phyloP scores from a whole-genome alignment of 2,888 invertebrate genomes.

The Trisateles emortualis region DNA sequence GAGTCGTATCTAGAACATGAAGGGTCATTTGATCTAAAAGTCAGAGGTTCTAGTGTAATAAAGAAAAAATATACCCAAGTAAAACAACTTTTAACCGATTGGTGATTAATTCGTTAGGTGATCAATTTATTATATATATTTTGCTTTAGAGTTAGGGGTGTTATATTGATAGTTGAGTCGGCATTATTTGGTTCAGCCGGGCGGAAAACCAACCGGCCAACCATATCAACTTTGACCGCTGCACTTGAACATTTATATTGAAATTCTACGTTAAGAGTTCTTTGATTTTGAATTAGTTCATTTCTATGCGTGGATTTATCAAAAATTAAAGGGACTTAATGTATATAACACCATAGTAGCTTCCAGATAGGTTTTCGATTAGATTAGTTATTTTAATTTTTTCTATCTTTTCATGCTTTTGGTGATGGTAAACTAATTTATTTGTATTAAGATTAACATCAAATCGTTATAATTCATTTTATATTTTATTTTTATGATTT shows the following conservation, averaged over 20 bases:
- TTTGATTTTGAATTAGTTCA: neutral
- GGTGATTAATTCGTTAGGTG: conserved; percentile 26
- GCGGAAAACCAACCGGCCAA: too few species aligned
- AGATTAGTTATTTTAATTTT: conserved; percentile 22
- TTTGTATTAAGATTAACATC: conserved; percentile 46
- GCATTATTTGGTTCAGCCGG: too few species aligned
- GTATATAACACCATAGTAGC: neutral
- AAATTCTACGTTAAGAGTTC: too few species aligned
- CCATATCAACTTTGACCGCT: too few species aligned
- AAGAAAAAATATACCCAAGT: conserved; percentile 66
- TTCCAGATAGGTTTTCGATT: neutral
- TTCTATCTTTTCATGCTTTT: conserved; percentile 37
- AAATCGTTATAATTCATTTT: conserved; percentile 27
- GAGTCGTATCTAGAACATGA: conserved; percentile 15
- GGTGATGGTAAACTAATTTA: conserved; percentile 52
- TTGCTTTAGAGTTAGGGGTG: too few species aligned
- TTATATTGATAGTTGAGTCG: too few species aligned
- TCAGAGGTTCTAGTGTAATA: conserved; percentile 28
- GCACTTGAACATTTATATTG: too few species aligned
- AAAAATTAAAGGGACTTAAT: neutral
- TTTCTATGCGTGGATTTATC: neutral
- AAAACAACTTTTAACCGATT: conserved; percentile 60
- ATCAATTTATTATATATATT: conserved; percentile 13
- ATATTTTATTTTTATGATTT: conserved; percentile 48
- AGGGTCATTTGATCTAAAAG: conserved; percentile 28